Evolutionary conservation across 2,888 invertebrate genomes (phyloP).

Genomic region (Dynastes hyllus): DNA sequence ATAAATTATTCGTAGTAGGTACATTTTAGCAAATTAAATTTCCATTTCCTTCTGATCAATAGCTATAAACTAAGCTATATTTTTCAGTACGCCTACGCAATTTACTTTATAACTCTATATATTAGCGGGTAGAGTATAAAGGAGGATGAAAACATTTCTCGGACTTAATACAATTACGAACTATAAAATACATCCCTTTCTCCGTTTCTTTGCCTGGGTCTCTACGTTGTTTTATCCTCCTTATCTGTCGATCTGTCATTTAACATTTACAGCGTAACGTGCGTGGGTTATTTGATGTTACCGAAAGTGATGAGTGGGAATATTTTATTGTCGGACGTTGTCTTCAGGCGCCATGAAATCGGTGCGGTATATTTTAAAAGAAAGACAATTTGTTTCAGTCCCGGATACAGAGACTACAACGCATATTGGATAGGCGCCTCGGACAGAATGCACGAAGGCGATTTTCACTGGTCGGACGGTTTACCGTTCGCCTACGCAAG

Average conservation of each 20-base stretch:
- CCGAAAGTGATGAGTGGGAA: not conserved
- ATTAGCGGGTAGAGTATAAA: not conserved
- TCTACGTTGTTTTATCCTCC: not conserved
- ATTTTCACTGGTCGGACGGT: constrained; percentile 87
- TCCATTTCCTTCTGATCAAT: not conserved
- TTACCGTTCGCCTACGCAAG: constrained; percentile 83
- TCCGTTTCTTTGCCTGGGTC: not conserved
- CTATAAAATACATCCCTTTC: not conserved
- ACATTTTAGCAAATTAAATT: not conserved
- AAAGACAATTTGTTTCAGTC: constrained; percentile 70
- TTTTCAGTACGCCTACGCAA: not conserved
- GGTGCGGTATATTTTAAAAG: not conserved
- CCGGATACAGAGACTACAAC: constrained; percentile 79
- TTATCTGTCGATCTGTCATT: not conserved
- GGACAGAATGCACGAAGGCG: constrained; percentile 83
- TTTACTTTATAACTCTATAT: not conserved
- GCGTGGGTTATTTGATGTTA: not conserved
- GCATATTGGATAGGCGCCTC: constrained; percentile 90
- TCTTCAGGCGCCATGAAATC: not conserved
- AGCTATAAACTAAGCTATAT: not conserved
- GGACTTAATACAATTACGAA: not conserved
- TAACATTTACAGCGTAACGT: not conserved
- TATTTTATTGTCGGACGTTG: not conserved
- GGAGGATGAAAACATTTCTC: not conserved
- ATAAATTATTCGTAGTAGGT: not conserved